Conservation (phyloP, 1,140 invertebrate species). For the Semibalanus balanoides region DNA sequence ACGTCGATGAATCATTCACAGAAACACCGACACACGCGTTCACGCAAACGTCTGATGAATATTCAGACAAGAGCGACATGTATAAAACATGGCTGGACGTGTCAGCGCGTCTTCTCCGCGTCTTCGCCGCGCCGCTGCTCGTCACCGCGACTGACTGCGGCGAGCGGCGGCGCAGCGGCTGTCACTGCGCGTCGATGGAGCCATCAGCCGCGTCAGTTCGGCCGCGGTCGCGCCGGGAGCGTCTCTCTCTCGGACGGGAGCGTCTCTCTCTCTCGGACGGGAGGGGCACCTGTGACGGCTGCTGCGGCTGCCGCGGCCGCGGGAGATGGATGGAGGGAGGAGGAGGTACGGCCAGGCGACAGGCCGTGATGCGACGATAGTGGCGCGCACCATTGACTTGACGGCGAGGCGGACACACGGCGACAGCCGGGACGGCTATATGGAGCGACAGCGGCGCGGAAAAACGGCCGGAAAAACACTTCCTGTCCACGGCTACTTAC, state of each 20-base stretch:
- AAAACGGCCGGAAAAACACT: background rate
- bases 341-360: slow-evolving; percentile 29
- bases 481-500: background rate
- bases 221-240: background rate
- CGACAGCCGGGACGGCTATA: slow-evolving; percentile 31
- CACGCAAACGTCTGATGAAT: background rate
- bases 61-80: background rate
- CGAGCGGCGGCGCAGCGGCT: slow-evolving; percentile 4
- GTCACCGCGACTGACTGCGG: background rate
- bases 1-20: background rate
- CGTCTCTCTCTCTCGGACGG: too few relatives aligned
- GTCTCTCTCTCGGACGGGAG: too few relatives aligned
- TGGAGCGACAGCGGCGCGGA: background rate
- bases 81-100: background rate
- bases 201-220: slow-evolving; percentile 24
- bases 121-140: background rate
- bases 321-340: slow-evolving; percentile 30
- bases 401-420: slow-evolving; percentile 24
- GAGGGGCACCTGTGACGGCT: too few relatives aligned
- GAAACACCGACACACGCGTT: background rate
- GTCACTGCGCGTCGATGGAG: slow-evolving; percentile 24
- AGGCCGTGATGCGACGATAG: slow-evolving; percentile 36
- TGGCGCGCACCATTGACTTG: slow-evolving; percentile 15
- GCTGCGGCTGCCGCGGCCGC: background rate
- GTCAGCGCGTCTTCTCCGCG: background rate